These are phyloP conservation scores for Dorcus hopei DNA, from an alignment of 2,888 invertebrate genomes.

Conservation along the genomic window DNA sequence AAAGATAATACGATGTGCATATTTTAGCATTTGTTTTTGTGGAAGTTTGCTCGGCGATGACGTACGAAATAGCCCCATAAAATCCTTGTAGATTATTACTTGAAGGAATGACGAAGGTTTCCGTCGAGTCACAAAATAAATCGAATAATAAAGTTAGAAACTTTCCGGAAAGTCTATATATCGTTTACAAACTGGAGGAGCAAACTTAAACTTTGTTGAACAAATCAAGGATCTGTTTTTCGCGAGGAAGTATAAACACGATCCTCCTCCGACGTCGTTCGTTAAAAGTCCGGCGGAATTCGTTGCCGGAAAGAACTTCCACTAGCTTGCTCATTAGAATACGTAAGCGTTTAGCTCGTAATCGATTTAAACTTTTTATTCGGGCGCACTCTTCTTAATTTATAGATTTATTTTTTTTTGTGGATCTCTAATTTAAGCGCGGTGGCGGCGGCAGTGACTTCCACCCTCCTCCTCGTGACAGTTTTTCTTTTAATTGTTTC, in stretches of 20 bases:
- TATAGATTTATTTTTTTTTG: too few relatives aligned
- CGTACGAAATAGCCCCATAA: neutral
- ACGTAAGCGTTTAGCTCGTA: neutral
- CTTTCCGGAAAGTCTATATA: neutral
- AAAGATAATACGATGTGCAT: too few relatives aligned
- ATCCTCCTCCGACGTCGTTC: conserved; percentile 10
- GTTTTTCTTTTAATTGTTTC: too few relatives aligned
- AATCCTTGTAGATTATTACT: neutral
- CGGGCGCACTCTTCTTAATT: too few relatives aligned
- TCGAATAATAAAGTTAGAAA: conserved; percentile 2
- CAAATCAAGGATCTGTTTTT: conserved; percentile 16
- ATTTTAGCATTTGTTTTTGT: too few relatives aligned
- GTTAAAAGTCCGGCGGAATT: conserved; percentile 12
- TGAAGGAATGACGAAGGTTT: neutral
- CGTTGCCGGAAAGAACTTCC: neutral
- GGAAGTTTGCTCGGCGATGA: too few relatives aligned
- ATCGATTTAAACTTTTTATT: too few relatives aligned
- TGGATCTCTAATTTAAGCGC: too few relatives aligned
- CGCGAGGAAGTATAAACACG: conserved; percentile 13
- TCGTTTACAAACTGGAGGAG: conserved; percentile 3
- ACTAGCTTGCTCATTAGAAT: neutral
- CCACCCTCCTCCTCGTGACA: too few relatives aligned
- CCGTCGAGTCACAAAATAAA: conserved; percentile 1
- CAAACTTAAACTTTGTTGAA: conserved; percentile 4
- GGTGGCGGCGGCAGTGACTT: too few relatives aligned